Conservation (phyloP, 2,113 vertebrate genomes). For the Psittacula cyanocephala region DNA sequence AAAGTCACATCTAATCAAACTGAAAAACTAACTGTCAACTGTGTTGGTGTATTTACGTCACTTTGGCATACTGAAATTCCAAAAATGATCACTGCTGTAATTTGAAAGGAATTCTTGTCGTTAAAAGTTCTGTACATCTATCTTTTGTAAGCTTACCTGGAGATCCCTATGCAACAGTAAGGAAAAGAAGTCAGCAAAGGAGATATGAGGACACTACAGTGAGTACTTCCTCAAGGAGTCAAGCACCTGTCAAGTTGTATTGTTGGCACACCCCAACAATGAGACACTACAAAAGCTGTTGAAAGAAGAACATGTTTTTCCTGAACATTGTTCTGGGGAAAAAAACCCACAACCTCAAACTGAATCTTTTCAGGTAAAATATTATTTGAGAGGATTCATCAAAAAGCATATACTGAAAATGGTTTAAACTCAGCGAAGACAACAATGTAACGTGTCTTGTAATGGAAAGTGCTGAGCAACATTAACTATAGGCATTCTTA, state of each 20-base stretch:
- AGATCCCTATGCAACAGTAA: background rate
- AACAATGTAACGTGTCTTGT: background rate
- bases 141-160: background rate
- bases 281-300: slow-evolving; percentile 3
- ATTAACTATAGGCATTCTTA: background rate
- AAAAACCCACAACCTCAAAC: background rate
- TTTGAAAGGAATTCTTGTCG: background rate
- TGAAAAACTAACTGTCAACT: background rate
- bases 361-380: background rate
- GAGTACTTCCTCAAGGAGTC: background rate
- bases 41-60: background rate
- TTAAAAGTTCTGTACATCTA: background rate
- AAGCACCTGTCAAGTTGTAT: background rate
- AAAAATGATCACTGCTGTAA: background rate
- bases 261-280: background rate
- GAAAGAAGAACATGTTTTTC: background rate
- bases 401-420: background rate
- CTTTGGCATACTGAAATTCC: background rate
- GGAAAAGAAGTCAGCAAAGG: background rate
- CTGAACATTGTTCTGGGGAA: background rate
- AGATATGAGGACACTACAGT: background rate
- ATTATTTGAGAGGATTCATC: background rate
- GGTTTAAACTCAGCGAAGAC: background rate
- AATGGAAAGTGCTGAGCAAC: fast-evolving
- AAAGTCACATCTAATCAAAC: background rate